phyloP scores from a whole-genome alignment of 2,113 vertebrate genomes.

The Tragelaphus scriptus region DNA sequence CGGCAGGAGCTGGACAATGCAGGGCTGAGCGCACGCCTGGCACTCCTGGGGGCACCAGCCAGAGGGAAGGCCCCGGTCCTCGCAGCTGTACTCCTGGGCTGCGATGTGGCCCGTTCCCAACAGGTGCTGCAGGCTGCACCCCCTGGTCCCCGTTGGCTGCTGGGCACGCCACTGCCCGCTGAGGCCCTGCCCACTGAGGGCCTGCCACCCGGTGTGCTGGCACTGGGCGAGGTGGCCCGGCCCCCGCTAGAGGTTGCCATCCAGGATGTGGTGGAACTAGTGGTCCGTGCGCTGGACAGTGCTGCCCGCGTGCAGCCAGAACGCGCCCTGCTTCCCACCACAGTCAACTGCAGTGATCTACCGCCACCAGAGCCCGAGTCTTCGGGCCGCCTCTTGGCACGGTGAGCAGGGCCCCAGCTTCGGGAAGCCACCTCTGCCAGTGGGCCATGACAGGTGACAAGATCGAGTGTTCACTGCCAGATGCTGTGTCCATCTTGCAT shows the following conservation, averaged over 20 bases:
- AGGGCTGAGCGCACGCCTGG: conserved; percentile 55
- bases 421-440: background rate
- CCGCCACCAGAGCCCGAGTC: conserved; percentile 64
- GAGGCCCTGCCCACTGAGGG: conserved; percentile 86
- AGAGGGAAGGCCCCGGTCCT: background rate
- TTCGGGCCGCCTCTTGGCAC: conserved; percentile 82
- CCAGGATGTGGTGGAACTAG: conserved; percentile 85
- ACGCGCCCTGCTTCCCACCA: conserved; percentile 79
- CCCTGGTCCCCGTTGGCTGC: conserved; percentile 89
- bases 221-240: conserved; percentile 87
- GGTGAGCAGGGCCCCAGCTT: conserved; percentile 73
- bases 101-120: conserved; percentile 78
- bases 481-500: background rate
- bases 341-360: conserved; percentile 82
- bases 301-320: conserved; percentile 79
- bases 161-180: conserved; percentile 88
- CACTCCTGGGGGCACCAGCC: conserved; percentile 77
- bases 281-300: conserved; percentile 80
- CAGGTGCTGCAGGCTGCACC: conserved; percentile 81
- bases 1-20: conserved; percentile 58
- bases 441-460: background rate
- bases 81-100: conserved; percentile 80
- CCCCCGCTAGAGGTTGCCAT: conserved; percentile 89
- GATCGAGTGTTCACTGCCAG: background rate
- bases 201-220: conserved; percentile 89